Percentiles rank a stretch among this genome's conserved stretches.
These are phyloP conservation scores for Lagopus muta DNA, from an alignment of 2,113 vertebrate genomes.

Conservation along the genomic window DNA sequence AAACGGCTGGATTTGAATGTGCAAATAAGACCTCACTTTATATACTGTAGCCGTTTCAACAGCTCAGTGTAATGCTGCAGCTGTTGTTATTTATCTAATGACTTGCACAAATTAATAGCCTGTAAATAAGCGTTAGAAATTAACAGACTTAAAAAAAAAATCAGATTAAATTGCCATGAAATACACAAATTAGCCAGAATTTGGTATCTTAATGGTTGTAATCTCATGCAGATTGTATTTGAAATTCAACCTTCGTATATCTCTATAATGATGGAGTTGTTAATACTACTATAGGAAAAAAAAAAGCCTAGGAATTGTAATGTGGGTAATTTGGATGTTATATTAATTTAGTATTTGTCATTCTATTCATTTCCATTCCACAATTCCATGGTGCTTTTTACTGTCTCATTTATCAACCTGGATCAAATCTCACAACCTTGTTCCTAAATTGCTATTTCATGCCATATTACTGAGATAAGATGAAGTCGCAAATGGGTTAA, in stretches of 20 bases:
- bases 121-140: slow-evolving; percentile 21
- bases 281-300: neutral
- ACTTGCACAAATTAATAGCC: neutral
- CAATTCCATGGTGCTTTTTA: neutral
- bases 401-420: neutral
- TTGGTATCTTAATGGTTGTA: neutral
- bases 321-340: neutral
- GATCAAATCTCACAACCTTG: neutral
- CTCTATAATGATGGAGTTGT: neutral
- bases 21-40: neutral
- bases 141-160: neutral
- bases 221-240: neutral
- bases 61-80: slow-evolving; percentile 9
- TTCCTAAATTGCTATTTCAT: neutral
- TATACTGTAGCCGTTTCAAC: neutral
- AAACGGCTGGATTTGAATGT: slow-evolving; percentile 19
- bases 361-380: neutral
- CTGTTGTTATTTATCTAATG: slow-evolving; percentile 21
- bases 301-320: neutral
- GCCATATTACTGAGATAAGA: neutral
- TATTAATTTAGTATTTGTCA: neutral
- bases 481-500: neutral
- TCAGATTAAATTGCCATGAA: neutral
- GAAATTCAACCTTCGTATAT: neutral
- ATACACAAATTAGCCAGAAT: neutral